These are phyloP conservation scores for Lucilia sericata DNA, from an alignment of 1,140 invertebrate genomes.

Conservation along the genomic window DNA sequence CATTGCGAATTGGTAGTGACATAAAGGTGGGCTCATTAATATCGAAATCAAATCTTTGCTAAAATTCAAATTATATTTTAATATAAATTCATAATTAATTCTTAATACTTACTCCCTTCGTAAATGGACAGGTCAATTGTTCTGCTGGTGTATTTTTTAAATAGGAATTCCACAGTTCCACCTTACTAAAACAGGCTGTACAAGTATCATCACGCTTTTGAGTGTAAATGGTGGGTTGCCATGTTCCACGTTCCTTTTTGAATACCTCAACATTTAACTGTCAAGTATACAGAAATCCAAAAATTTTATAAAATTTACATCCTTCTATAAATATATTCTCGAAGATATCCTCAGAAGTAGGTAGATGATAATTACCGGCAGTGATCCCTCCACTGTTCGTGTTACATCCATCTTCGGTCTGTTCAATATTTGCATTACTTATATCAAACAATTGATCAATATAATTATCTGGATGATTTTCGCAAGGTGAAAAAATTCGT, in stretches of 20 bases:
- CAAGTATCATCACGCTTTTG: not conserved
- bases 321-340: no score
- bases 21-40: not conserved
- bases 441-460: not conserved
- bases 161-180: not conserved
- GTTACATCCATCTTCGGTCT: not conserved
- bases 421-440: not conserved
- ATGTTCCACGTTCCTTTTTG: not conserved
- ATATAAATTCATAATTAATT: not conserved
- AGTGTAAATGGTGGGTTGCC: not conserved
- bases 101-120: not conserved
- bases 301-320: no score
- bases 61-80: not conserved
- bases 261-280: not conserved
- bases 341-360: no score
- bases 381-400: not conserved
- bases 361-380: not conserved
- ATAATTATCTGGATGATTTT: not conserved
- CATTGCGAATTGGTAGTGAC: not conserved
- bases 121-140: not conserved
- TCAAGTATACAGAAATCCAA: not conserved
- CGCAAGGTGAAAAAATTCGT: not conserved
- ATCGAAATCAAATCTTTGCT: not conserved
- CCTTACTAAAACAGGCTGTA: not conserved
- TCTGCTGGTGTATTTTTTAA: not conserved